Conservation (phyloP, 2,888 invertebrate species). For the Zaprionus obscuricornis region DNA sequence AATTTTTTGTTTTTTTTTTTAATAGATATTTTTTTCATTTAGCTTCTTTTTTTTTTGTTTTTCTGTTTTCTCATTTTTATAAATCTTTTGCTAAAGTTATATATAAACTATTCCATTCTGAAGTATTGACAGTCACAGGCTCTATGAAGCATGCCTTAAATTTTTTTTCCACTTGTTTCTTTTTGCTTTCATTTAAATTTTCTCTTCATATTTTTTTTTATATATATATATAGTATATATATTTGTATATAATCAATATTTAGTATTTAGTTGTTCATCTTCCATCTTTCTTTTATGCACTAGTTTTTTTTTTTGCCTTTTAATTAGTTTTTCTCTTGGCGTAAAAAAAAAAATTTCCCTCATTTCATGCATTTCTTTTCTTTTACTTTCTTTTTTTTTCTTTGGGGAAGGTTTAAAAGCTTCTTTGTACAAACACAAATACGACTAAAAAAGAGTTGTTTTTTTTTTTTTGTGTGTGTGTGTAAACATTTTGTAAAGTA, state of each 20-base stretch:
- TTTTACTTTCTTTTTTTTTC: slow-evolving; percentile 4
- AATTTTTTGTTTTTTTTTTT: slow-evolving; percentile 15
- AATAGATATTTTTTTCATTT: slow-evolving; percentile 34
- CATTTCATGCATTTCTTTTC: slow-evolving; percentile 10
- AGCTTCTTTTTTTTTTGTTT: slow-evolving; percentile 26
- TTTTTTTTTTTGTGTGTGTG: slow-evolving; percentile 3
- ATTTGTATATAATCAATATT: slow-evolving; percentile 62
- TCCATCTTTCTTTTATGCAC: slow-evolving; percentile 43
- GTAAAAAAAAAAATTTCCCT: slow-evolving; percentile 69
- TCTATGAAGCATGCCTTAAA: slow-evolving; percentile 72
- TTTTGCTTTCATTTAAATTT: slow-evolving; percentile 31
- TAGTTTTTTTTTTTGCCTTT: slow-evolving; percentile 46
- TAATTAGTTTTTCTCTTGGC: slow-evolving; percentile 45
- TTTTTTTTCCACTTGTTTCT: slow-evolving; percentile 19
- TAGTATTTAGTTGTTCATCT: slow-evolving; percentile 56
- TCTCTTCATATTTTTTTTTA: slow-evolving; percentile 48
- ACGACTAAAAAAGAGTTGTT: slow-evolving; percentile 25
- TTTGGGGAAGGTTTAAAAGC: slow-evolving; percentile 69
- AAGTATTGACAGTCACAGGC: slow-evolving; percentile 82
- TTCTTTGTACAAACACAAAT: slow-evolving; percentile 78
- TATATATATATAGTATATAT: slow-evolving; percentile 41
- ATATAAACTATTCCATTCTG: slow-evolving; percentile 76
- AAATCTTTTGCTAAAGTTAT: slow-evolving; percentile 74
- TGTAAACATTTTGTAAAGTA: slow-evolving; percentile 45
- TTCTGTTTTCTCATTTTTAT: slow-evolving; percentile 39